These are phyloP conservation scores for Steinernema hermaphroditum DNA, from an alignment of 2,888 invertebrate genomes.

Conservation along the genomic window DNA sequence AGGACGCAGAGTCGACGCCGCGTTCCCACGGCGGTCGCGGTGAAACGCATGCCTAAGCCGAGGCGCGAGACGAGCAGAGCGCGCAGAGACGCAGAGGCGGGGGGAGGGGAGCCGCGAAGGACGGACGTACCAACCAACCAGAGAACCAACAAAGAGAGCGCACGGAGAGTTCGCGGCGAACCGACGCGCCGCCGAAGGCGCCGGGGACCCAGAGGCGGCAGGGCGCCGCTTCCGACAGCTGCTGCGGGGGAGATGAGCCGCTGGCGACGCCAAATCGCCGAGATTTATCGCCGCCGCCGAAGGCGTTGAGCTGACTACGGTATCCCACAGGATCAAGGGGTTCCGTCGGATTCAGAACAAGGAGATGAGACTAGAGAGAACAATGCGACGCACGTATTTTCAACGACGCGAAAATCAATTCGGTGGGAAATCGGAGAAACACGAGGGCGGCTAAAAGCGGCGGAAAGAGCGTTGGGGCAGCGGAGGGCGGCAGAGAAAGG, in stretches of 20 bases:
- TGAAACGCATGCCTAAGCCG: neutral
- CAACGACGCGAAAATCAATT: conserved; percentile 24
- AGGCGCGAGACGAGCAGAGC: conserved; percentile 10
- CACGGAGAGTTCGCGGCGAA: conserved; percentile 28
- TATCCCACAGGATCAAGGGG: too few relatives aligned
- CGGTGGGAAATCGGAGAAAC: conserved; percentile 20
- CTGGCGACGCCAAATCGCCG: conserved; percentile 18
- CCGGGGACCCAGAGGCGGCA: too few relatives aligned
- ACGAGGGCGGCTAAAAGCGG: conserved; percentile 25
- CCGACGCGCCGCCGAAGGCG: neutral
- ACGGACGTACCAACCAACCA: conserved; percentile 29
- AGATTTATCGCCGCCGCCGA: conserved; percentile 16
- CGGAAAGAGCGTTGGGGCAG: neutral
- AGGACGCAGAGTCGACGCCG: neutral
- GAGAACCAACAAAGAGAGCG: conserved; percentile 27
- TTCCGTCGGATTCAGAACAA: too few relatives aligned
- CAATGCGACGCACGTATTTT: conserved; percentile 7
- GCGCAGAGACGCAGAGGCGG: conserved; percentile 13
- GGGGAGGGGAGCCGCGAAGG: neutral
- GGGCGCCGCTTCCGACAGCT: neutral
- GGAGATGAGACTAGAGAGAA: conserved; percentile 1
- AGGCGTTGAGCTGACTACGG: too few relatives aligned
- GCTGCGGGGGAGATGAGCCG: neutral
- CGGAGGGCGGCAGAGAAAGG: conserved; percentile 5
- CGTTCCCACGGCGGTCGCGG: conserved; percentile 11